phyloP scores from a whole-genome alignment of 23 tunicate species.

The Trididemnum clinides region DNA sequence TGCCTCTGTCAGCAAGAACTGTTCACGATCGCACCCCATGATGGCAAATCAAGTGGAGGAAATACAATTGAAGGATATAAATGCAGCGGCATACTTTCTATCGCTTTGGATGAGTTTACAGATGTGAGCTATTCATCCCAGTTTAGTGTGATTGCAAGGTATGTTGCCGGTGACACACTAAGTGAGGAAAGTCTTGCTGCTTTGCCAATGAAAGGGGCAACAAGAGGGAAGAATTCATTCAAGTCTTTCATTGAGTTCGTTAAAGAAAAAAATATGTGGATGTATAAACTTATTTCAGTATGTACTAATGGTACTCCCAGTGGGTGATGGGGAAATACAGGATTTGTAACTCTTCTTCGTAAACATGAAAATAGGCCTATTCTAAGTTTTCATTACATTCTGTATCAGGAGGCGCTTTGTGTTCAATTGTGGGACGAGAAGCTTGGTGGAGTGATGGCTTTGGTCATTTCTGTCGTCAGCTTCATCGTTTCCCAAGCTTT shows the following conservation, averaged over 20 bases:
- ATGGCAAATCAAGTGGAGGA: constrained; percentile 48
- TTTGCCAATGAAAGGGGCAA: constrained; percentile 44
- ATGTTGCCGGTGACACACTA: constrained; percentile 42
- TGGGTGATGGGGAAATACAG: constrained; percentile 19
- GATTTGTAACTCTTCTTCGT: constrained; percentile 18
- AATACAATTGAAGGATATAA: constrained; percentile 48
- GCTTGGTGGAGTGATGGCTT: constrained; percentile 40
- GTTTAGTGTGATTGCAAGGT: constrained; percentile 54
- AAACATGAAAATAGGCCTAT: constrained; percentile 44
- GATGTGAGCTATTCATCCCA: constrained; percentile 46
- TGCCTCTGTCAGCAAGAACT: constrained; percentile 43
- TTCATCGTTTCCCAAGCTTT: too few species aligned
- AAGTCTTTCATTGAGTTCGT: constrained; percentile 23
- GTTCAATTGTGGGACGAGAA: constrained; percentile 31
- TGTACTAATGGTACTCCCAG: constrained; percentile 40
- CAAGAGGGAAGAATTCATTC: constrained; percentile 46
- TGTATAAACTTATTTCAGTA: constrained; percentile 48
- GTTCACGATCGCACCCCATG: constrained; percentile 44
- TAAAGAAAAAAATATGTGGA: constrained; percentile 38
- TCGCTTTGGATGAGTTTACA: constrained; percentile 54
- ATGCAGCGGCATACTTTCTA: constrained; percentile 43
- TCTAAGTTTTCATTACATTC: constrained; percentile 41
- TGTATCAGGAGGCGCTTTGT: constrained; percentile 22
- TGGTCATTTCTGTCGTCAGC: constrained; percentile 41
- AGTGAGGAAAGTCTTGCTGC: constrained; percentile 49